Evolutionary conservation across 2,888 invertebrate species (phyloP).

Genomic region (Gisinianus flammeolus): DNA sequence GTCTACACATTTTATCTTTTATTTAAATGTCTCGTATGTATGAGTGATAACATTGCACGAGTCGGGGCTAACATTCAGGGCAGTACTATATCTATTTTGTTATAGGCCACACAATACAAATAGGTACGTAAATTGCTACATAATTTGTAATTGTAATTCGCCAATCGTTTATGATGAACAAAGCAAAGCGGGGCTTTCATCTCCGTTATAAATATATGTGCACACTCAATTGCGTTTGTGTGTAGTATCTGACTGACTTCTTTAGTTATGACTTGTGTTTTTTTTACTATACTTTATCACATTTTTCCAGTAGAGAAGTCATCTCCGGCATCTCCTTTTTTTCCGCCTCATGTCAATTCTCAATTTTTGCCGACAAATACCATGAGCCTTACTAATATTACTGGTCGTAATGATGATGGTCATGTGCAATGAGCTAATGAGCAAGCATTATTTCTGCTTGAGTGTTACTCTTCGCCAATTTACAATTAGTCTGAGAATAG

Average conservation of each 20-base stretch:
- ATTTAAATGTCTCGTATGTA: too few species aligned
- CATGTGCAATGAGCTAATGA: slow-evolving; percentile 33
- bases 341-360: neutral
- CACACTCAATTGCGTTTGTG: neutral
- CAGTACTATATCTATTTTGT: too few species aligned
- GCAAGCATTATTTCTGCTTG: slow-evolving; percentile 33
- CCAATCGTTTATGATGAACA: neutral
- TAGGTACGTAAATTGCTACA: neutral
- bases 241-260: too few species aligned
- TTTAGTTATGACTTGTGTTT: neutral
- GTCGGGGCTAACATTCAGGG: too few species aligned
- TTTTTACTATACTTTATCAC: slow-evolving; percentile 7
- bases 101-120: too few species aligned
- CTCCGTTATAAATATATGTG: neutral
- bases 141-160: neutral
- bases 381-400: too few species aligned
- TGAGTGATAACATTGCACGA: too few species aligned
- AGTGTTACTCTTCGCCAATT: slow-evolving; percentile 32
- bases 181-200: neutral
- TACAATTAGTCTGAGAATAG: slow-evolving; percentile 34
- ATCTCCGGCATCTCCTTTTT: neutral
- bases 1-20: too few species aligned
- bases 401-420: slow-evolving; percentile 8
- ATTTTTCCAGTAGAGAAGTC: slow-evolving; percentile 18
- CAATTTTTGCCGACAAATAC: slow-evolving; percentile 20